phyloP scores from a whole-genome alignment of 2,113 vertebrate genomes.

The Scolopax mira region DNA sequence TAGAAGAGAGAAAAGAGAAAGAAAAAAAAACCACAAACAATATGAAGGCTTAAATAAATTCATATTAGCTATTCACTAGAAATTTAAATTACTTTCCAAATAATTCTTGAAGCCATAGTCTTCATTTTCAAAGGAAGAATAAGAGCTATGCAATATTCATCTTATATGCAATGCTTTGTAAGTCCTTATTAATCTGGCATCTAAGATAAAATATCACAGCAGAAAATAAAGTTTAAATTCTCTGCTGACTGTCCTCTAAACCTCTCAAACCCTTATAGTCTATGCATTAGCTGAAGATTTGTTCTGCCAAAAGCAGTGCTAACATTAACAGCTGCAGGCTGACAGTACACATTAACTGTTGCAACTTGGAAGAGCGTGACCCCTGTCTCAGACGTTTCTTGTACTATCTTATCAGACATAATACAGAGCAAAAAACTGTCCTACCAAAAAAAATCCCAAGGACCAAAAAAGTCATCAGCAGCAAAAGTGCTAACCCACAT shows the following conservation, averaged over 20 bases:
- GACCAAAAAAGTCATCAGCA: slow-evolving; percentile 33
- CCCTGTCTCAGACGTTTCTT: slow-evolving; percentile 42
- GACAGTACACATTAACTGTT: slow-evolving; percentile 65
- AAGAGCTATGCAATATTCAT: not conserved
- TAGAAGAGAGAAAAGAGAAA: not conserved
- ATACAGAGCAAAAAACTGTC: slow-evolving; percentile 9
- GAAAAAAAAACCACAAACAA: no score
- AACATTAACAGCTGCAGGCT: slow-evolving; percentile 61
- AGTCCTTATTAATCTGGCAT: not conserved
- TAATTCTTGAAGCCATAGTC: not conserved
- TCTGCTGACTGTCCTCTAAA: slow-evolving; percentile 38
- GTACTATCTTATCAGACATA: slow-evolving; percentile 60
- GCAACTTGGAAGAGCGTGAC: not conserved
- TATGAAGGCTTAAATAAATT: not conserved
- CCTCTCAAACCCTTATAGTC: not conserved
- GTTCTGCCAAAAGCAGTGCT: slow-evolving; percentile 37
- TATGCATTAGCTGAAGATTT: slow-evolving; percentile 34
- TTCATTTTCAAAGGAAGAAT: not conserved
- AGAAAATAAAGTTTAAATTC: slow-evolving; percentile 26
- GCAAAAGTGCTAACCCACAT: slow-evolving; percentile 17
- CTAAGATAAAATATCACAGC: not conserved
- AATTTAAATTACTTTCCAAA: not conserved
- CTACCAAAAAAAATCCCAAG: slow-evolving; percentile 55
- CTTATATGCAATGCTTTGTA: not conserved
- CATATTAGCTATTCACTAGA: not conserved